These are phyloP conservation scores for Lithophane semibrunnea DNA, from an alignment of 2,888 invertebrate genomes.

Conservation along the genomic window DNA sequence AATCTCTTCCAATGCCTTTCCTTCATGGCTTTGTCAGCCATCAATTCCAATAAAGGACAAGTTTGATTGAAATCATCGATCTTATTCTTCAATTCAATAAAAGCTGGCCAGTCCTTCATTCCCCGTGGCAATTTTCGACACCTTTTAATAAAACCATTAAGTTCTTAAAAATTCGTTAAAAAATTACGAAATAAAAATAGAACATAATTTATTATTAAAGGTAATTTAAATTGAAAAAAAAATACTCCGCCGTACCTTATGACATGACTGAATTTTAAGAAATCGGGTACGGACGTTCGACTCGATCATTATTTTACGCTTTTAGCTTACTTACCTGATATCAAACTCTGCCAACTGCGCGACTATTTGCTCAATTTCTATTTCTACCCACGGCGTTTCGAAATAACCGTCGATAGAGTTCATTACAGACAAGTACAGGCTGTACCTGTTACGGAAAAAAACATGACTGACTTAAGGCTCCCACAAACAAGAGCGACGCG, in stretches of 20 bases:
- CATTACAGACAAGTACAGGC: slow-evolving; percentile 94
- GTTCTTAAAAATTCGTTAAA: not conserved
- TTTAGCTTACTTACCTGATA: slow-evolving; percentile 91
- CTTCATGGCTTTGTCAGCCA: slow-evolving; percentile 97
- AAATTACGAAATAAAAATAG: not conserved
- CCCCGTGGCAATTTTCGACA: slow-evolving; percentile 96
- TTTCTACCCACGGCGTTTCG: slow-evolving; percentile 95
- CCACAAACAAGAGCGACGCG: too few relatives aligned
- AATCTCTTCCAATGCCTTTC: slow-evolving; percentile 94
- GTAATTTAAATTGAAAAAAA: not conserved
- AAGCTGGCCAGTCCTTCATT: slow-evolving; percentile 97
- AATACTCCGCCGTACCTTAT: not conserved
- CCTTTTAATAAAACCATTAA: slow-evolving; percentile 79
- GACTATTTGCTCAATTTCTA: slow-evolving; percentile 95
- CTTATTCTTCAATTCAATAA: slow-evolving; percentile 95
- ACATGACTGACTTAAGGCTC: not conserved
- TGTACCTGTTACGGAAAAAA: slow-evolving; percentile 79
- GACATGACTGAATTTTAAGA: not conserved
- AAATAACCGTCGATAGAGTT: slow-evolving; percentile 96
- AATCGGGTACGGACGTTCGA: not conserved
- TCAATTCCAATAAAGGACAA: slow-evolving; percentile 95
- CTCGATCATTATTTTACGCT: not conserved
- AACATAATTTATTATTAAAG: not conserved
- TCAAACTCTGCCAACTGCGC: slow-evolving; percentile 95
- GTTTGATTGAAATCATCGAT: slow-evolving; percentile 97